Conservation (phyloP, 2,888 invertebrate species). For the Drosophila algonquin region DNA sequence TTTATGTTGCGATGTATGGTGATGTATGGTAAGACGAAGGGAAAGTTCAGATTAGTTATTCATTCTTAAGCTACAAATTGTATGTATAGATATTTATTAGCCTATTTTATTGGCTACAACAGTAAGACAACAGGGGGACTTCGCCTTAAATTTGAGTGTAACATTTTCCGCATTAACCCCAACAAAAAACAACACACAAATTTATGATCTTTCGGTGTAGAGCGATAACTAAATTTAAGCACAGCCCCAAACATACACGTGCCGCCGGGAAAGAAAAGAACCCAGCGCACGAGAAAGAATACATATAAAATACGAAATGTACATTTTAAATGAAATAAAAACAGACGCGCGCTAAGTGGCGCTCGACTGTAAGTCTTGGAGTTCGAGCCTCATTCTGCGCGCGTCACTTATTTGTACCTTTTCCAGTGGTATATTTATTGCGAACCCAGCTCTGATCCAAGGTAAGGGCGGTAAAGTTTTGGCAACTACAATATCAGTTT, state of each 20-base stretch:
- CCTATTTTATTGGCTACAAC: slow-evolving; percentile 23
- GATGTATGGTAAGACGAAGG: not conserved
- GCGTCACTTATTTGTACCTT: slow-evolving; percentile 29
- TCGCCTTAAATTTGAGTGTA: slow-evolving; percentile 7
- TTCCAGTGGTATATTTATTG: not conserved
- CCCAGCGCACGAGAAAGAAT: slow-evolving; percentile 44
- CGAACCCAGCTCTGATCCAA: not conserved
- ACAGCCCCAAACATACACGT: slow-evolving; percentile 19
- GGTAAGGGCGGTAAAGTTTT: not conserved
- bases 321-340: slow-evolving; percentile 62
- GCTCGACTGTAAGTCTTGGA: not conserved
- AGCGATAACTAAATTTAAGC: slow-evolving; percentile 44
- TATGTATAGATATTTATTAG: slow-evolving; percentile 51
- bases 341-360: not conserved
- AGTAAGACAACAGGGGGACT: slow-evolving; percentile 9
- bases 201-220: slow-evolving; percentile 43
- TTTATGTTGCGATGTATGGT: not conserved
- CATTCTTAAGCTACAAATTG: not conserved
- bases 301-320: slow-evolving; percentile 53
- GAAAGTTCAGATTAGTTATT: not conserved
- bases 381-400: slow-evolving; percentile 8
- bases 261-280: slow-evolving; percentile 14
- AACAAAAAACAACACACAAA: slow-evolving; percentile 17
- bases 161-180: slow-evolving; percentile 30
- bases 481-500: not conserved